These are phyloP conservation scores for Salarias fasciatus DNA, from an alignment of 2,797 vertebrate genomes.

Conservation along the genomic window DNA sequence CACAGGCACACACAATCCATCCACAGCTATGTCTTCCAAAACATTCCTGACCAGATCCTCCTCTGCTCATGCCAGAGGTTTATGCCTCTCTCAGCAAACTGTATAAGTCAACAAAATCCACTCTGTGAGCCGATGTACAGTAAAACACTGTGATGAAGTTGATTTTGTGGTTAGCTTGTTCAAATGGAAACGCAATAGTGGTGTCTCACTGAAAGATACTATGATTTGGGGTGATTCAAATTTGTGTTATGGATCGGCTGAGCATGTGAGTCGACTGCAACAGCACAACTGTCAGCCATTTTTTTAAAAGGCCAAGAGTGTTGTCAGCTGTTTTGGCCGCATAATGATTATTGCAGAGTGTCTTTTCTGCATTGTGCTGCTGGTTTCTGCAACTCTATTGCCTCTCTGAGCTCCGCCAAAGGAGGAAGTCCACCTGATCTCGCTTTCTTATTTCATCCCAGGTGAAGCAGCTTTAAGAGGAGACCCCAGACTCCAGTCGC, in stretches of 20 bases:
- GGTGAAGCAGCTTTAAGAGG: conserved; percentile 95
- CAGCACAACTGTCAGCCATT: background rate
- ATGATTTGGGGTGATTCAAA: conserved; percentile 37
- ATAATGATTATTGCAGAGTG: background rate
- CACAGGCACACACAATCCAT: conserved; percentile 46
- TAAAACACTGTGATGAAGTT: conserved; percentile 41
- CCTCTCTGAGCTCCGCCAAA: too few species aligned
- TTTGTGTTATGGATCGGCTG: conserved; percentile 24
- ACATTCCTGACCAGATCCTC: conserved; percentile 68
- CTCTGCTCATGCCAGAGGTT: conserved; percentile 58
- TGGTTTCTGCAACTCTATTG: too few species aligned
- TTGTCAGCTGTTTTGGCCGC: background rate
- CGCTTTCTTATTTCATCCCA: conserved; percentile 42
- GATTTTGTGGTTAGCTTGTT: conserved; percentile 51
- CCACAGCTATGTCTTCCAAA: conserved; percentile 73
- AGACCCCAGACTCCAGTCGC: conserved; percentile 93
- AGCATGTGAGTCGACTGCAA: conserved; percentile 9
- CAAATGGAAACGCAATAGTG: conserved; percentile 56
- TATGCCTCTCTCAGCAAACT: conserved; percentile 68
- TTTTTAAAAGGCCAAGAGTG: conserved; percentile 6
- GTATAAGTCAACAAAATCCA: conserved; percentile 62
- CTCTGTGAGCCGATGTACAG: conserved; percentile 46
- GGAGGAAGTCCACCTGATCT: background rate
- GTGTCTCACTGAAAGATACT: conserved; percentile 33
- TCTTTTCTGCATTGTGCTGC: background rate